These are phyloP conservation scores for Raphicerus campestris DNA, from an alignment of 2,113 vertebrate genomes.

Conservation along the genomic window DNA sequence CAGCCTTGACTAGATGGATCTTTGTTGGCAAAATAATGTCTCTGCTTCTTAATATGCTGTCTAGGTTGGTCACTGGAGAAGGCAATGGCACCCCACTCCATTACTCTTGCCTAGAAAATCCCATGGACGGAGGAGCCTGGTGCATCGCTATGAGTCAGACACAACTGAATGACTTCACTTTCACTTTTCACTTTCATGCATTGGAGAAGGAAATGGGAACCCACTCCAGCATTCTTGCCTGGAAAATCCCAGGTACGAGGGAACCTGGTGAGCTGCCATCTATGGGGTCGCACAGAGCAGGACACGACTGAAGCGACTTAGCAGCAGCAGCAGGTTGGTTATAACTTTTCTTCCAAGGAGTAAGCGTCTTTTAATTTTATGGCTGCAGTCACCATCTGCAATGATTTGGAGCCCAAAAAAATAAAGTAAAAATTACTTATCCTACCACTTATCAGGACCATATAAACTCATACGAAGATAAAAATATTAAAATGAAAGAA, in stretches of 20 bases:
- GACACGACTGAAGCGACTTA: too few species aligned
- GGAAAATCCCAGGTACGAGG: too few species aligned
- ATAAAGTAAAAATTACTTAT: background rate
- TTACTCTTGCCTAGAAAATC: too few species aligned
- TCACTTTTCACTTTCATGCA: too few species aligned
- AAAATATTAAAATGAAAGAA: background rate
- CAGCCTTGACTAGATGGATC: background rate
- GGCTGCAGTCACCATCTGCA: background rate
- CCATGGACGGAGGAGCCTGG: too few species aligned
- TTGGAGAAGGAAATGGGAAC: too few species aligned
- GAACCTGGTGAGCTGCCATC: too few species aligned
- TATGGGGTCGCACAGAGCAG: too few species aligned
- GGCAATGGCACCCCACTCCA: too few species aligned
- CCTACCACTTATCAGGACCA: background rate
- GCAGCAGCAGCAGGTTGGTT: background rate
- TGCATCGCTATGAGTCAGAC: too few species aligned
- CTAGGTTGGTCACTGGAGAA: background rate
- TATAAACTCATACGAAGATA: background rate
- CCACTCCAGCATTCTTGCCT: too few species aligned
- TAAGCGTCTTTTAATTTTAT: background rate
- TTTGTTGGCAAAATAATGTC: background rate
- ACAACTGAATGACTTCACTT: accelerated
- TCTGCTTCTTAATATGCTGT: background rate
- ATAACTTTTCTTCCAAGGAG: background rate
- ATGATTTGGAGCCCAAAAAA: background rate